Percentiles rank a stretch among this genome's conserved stretches.
phyloP scores from a whole-genome alignment of 2,113 vertebrate species.

The Larimichthys polyactis region DNA sequence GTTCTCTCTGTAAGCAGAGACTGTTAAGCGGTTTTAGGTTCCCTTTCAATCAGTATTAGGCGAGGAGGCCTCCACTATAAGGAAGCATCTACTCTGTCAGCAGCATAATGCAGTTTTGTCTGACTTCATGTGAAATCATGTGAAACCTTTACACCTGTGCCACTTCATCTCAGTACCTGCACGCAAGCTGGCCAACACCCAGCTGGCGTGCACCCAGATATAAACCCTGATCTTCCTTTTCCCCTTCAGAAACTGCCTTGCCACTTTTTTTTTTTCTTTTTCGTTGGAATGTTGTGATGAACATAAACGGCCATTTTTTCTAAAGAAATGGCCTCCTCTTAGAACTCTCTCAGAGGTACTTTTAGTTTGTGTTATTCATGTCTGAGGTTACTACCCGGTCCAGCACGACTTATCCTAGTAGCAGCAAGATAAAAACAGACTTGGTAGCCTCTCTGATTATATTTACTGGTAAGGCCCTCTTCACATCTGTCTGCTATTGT shows the following conservation, averaged over 20 bases:
- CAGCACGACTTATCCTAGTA: conserved; percentile 58
- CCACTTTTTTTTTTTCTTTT: conserved; percentile 19
- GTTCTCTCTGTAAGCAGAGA: conserved; percentile 29
- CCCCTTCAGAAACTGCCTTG: conserved; percentile 64
- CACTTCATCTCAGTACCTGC: conserved; percentile 35
- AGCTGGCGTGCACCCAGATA: conserved; percentile 12
- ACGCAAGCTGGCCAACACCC: background rate
- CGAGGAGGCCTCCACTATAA: conserved; percentile 3
- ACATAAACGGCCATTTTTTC: conserved; percentile 11
- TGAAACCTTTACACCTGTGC: conserved; percentile 30
- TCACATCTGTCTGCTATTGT: conserved; percentile 62
- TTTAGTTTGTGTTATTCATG: conserved; percentile 40
- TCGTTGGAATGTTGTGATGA: conserved; percentile 36
- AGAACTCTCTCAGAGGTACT: conserved; percentile 41
- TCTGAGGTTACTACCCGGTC: conserved; percentile 60
- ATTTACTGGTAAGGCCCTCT: conserved; percentile 47
- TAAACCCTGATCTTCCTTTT: conserved; percentile 28
- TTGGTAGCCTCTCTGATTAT: conserved; percentile 55
- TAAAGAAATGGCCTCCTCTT: conserved; percentile 23
- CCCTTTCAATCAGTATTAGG: conserved; percentile 56
- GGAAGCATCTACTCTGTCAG: conserved; percentile 14
- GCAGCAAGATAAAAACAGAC: conserved; percentile 68
- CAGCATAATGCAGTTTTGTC: conserved; percentile 18
- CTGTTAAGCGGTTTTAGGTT: conserved; percentile 23
- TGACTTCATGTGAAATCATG: conserved; percentile 33